These are phyloP conservation scores for Telmatochromis brachygnathus DNA, from an alignment of 2,113 vertebrate genomes.

Conservation along the genomic window DNA sequence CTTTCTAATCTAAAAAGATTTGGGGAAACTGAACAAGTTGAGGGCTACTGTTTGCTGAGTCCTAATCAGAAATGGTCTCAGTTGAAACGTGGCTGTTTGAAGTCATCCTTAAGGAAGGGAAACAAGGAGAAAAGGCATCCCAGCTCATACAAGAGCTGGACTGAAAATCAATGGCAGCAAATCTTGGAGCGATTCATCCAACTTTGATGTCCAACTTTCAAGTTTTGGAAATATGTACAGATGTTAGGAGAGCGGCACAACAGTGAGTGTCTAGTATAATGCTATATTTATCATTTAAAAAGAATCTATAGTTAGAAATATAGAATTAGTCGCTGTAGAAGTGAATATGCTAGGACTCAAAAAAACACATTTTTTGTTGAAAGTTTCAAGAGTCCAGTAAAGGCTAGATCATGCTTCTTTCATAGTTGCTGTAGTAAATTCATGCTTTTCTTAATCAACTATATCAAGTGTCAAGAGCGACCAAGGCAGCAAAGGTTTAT, in stretches of 20 bases:
- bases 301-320: not conserved
- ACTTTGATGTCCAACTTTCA: not conserved
- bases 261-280: not conserved
- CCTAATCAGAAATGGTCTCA: not conserved
- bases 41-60: not conserved
- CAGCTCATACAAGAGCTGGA: not conserved
- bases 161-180: not conserved
- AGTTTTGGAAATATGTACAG: not conserved
- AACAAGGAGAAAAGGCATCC: not conserved
- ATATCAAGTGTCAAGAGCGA: not conserved
- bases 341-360: not conserved
- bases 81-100: not conserved
- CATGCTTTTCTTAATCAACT: not conserved
- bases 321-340: not conserved
- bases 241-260: not conserved
- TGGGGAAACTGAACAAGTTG: not conserved
- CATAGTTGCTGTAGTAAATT: not conserved
- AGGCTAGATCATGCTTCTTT: not conserved
- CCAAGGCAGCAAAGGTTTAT: not conserved
- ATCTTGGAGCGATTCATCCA: not conserved
- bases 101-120: not conserved
- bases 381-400: not conserved
- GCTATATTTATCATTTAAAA: not conserved
- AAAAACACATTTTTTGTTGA: not conserved
- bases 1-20: not conserved